Conservation (phyloP, 2,888 invertebrate species). For the Beris chalybata region DNA sequence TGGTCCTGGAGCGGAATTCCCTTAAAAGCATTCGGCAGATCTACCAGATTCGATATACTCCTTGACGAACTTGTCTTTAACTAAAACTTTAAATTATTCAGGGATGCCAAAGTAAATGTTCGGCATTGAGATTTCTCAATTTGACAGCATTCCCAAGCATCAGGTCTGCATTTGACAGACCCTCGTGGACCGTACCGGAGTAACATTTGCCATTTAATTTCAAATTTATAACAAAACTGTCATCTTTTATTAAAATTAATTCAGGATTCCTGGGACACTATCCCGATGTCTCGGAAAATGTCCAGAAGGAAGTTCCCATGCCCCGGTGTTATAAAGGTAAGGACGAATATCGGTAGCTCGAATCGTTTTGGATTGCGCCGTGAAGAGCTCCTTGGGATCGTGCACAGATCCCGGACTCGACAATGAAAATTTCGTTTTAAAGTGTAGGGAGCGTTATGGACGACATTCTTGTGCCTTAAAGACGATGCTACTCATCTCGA, state of each 20-base stretch:
- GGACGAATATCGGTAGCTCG: background rate
- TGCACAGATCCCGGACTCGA: background rate
- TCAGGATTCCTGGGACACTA: conserved; percentile 1
- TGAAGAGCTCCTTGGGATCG: background rate
- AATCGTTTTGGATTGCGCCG: background rate
- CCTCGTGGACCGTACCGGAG: conserved; percentile 18
- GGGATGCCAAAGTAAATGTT: conserved; percentile 13
- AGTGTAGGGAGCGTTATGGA: background rate
- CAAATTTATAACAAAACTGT: conserved; percentile 35
- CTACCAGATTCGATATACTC: background rate
- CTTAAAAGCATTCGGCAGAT: conserved; percentile 16
- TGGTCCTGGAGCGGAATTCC: conserved; percentile 11
- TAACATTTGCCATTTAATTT: conserved; percentile 37
- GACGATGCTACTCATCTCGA: background rate
- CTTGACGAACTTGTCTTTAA: conserved; percentile 6
- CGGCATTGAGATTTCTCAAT: conserved; percentile 10
- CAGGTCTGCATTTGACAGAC: conserved; percentile 23
- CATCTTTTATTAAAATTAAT: conserved; percentile 38
- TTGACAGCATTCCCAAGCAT: conserved; percentile 1
- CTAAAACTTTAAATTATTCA: conserved; percentile 26
- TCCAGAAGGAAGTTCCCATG: background rate
- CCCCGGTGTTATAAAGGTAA: no score
- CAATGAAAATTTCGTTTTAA: background rate
- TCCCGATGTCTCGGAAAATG: conserved; percentile 1
- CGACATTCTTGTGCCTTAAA: no score